A percentile compares a stretch with the other conserved stretches of the same genome.
Conservation (phyloP, 92 coral and sea anemone genomes). For the Micromussa lordhowensis region DNA sequence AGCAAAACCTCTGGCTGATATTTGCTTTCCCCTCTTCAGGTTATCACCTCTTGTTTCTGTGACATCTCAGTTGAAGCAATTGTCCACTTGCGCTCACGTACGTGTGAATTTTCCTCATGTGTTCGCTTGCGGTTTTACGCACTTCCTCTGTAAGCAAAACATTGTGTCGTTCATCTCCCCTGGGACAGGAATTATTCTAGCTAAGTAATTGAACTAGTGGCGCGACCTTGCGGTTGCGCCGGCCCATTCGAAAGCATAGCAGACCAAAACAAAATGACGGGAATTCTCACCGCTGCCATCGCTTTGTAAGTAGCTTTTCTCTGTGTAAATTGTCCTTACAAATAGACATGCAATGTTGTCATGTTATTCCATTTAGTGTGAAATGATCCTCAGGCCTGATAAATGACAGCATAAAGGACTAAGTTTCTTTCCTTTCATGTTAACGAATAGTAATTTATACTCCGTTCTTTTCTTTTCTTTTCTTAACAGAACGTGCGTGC, state of each 20-base stretch:
- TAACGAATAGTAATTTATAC: background rate
- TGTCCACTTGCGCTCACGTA: background rate
- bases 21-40: too few species aligned
- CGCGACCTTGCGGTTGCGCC: conserved; percentile 11
- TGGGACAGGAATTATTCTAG: background rate
- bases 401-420: background rate
- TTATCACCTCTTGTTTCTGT: too few species aligned
- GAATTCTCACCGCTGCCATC: conserved; percentile 14
- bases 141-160: conserved; percentile 21
- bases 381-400: background rate
- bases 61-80: background rate
- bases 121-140: conserved; percentile 2
- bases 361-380: background rate
- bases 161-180: conserved; percentile 12
- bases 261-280: conserved; percentile 12
- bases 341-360: conserved; percentile 1
- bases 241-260: background rate
- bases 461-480: background rate
- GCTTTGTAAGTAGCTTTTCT: conserved; percentile 30
- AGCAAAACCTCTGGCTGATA: too few species aligned
- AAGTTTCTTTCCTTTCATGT: background rate
- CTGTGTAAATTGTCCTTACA: background rate
- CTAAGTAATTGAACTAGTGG: background rate
- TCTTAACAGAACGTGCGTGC: conserved; percentile 18
- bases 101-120: background rate